phyloP scores from a whole-genome alignment of 2,113 vertebrate genomes.

The Pagrus major region DNA sequence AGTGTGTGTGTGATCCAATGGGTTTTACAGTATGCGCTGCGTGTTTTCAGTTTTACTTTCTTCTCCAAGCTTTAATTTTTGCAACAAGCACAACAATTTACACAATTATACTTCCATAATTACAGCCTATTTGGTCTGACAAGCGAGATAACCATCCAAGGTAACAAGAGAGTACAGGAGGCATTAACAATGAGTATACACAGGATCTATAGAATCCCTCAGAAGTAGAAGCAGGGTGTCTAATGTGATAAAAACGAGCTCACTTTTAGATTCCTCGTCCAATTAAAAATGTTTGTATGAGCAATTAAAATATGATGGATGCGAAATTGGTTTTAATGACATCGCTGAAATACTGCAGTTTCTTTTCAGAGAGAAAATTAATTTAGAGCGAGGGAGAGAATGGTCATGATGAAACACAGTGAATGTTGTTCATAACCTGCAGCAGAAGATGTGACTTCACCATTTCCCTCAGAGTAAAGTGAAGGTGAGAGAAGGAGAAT shows the following conservation, averaged over 20 bases:
- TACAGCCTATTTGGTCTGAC: slow-evolving; percentile 17
- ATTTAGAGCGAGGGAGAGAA: background rate
- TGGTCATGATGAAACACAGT: background rate
- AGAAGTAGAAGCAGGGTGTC: slow-evolving; percentile 14
- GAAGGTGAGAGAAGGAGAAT: slow-evolving; percentile 53
- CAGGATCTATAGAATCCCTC: slow-evolving; percentile 8
- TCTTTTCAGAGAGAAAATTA: slow-evolving; percentile 14
- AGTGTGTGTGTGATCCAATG: slow-evolving; percentile 37
- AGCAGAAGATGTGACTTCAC: slow-evolving; percentile 15
- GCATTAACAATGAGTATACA: background rate
- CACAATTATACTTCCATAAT: slow-evolving; percentile 25
- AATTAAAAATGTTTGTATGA: slow-evolving; percentile 50
- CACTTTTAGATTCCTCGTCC: slow-evolving; percentile 29
- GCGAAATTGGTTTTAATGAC: slow-evolving; percentile 25
- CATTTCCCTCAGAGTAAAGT: slow-evolving; percentile 39
- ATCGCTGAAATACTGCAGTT: slow-evolving; percentile 1
- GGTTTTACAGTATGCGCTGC: slow-evolving; percentile 36
- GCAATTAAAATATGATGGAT: slow-evolving; percentile 28
- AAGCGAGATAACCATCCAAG: slow-evolving; percentile 21
- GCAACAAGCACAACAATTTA: slow-evolving; percentile 15
- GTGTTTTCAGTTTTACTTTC: slow-evolving; percentile 24
- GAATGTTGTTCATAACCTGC: slow-evolving; percentile 27
- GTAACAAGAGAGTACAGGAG: slow-evolving; percentile 16
- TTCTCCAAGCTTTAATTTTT: slow-evolving; percentile 5
- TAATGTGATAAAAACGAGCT: slow-evolving; percentile 32